Percentiles rank a stretch among this genome's conserved stretches.
Evolutionary conservation across 2,113 vertebrate species (phyloP).

Genomic region (Oreochromis spilurus): DNA sequence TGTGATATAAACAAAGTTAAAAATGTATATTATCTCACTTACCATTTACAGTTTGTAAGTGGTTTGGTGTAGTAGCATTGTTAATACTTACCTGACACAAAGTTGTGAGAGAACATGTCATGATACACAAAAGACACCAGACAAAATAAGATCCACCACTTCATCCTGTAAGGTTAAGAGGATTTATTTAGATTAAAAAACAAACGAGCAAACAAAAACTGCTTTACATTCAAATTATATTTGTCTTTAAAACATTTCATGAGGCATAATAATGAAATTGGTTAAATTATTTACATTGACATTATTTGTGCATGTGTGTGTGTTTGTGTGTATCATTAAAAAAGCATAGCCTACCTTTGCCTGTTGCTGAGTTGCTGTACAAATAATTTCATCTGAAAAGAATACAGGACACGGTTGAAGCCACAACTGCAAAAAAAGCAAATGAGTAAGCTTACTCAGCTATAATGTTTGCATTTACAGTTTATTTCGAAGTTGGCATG

Average conservation of each 20-base stretch:
- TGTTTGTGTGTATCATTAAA: background rate
- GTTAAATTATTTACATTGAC: background rate
- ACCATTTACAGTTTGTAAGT: background rate
- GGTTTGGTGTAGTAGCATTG: too few relatives aligned
- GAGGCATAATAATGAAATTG: background rate
- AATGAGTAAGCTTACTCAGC: background rate
- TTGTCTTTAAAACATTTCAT: background rate
- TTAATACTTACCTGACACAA: background rate
- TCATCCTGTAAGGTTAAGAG: background rate
- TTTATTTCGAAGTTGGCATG: background rate
- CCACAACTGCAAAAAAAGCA: background rate
- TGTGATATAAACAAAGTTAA: background rate
- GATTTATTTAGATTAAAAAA: background rate
- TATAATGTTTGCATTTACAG: background rate
- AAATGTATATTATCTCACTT: background rate
- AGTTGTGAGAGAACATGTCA: background rate
- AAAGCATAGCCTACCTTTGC: background rate
- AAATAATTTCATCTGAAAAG: background rate
- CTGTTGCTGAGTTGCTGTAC: background rate
- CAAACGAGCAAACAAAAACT: background rate
- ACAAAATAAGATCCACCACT: background rate
- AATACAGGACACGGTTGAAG: too few relatives aligned
- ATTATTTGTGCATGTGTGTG: background rate
- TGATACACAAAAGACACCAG: background rate
- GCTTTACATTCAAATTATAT: background rate